These are phyloP conservation scores for Sminthurinus signatus DNA, from an alignment of 1,140 invertebrate genomes.

Conservation along the genomic window DNA sequence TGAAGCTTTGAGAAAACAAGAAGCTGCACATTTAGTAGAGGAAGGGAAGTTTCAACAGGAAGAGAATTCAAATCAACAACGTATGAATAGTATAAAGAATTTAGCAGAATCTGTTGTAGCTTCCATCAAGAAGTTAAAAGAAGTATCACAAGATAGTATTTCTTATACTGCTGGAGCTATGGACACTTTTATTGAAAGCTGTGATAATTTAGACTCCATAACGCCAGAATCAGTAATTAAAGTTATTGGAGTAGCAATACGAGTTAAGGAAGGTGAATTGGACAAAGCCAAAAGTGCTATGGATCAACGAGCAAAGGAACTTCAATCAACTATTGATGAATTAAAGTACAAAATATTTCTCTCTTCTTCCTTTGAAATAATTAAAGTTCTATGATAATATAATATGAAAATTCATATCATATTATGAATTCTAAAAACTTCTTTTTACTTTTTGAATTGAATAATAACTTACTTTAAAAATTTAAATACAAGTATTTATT, in stretches of 20 bases:
- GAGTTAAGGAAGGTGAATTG: slow-evolving; percentile 18
- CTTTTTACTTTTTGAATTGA: too few species aligned
- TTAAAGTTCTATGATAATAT: too few species aligned
- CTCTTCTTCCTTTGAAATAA: too few species aligned
- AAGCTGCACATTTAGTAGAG: slow-evolving; percentile 8
- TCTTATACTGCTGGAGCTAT: slow-evolving; percentile 8
- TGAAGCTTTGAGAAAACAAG: neutral
- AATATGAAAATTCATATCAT: too few species aligned
- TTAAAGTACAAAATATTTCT: too few species aligned
- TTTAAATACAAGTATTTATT: too few species aligned
- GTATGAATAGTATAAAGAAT: neutral
- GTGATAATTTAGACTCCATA: neutral
- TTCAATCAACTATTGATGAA: slow-evolving; percentile 31
- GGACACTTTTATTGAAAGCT: slow-evolving; percentile 13
- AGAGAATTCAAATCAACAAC: slow-evolving; percentile 12
- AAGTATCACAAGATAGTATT: slow-evolving; percentile 14
- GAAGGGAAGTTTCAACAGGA: slow-evolving; percentile 33
- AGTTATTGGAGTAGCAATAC: slow-evolving; percentile 11
- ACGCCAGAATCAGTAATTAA: slow-evolving; percentile 18
- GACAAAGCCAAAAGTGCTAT: slow-evolving; percentile 18
- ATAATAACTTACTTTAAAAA: too few species aligned
- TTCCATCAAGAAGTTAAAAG: slow-evolving; percentile 15
- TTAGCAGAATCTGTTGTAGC: slow-evolving; percentile 7
- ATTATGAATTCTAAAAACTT: too few species aligned
- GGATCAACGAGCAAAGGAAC: slow-evolving; percentile 24